A percentile compares a stretch with the other conserved stretches of the same genome.
phyloP scores from a whole-genome alignment of 2,113 vertebrate species.

The Rhabdomys dilectus region DNA sequence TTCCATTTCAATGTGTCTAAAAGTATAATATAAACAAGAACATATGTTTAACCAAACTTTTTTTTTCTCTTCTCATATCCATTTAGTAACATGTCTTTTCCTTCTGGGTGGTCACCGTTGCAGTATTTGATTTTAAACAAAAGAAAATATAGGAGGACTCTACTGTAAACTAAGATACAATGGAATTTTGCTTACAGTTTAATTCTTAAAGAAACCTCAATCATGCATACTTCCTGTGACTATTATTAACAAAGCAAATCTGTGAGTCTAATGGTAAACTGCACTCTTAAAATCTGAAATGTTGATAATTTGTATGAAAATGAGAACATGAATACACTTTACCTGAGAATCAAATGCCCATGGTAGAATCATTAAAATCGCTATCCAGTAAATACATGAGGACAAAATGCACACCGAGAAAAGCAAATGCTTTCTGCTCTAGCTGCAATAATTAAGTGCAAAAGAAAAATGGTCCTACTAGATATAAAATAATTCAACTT shows the following conservation, averaged over 20 bases:
- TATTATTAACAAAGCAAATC: slow-evolving; percentile 1
- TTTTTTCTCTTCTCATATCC: slow-evolving; percentile 57
- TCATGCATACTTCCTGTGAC: slow-evolving; percentile 14
- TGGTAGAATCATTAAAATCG: neutral
- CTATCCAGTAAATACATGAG: neutral
- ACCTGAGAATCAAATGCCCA: neutral
- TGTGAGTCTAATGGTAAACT: neutral
- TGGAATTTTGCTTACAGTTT: slow-evolving; percentile 79
- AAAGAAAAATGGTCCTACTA: neutral
- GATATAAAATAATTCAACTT: neutral
- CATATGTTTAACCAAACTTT: slow-evolving; percentile 81
- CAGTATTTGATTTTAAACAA: slow-evolving; percentile 74
- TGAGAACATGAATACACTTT: neutral
- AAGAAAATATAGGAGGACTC: slow-evolving; percentile 42
- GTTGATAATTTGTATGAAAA: neutral
- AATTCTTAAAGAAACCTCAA: slow-evolving; percentile 60
- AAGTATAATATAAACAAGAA: slow-evolving; percentile 84
- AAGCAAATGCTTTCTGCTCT: neutral
- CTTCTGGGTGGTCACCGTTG: slow-evolving; percentile 86
- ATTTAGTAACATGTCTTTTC: slow-evolving; percentile 72
- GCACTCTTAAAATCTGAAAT: neutral
- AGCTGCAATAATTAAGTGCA: neutral
- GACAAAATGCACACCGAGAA: neutral
- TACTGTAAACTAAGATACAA: slow-evolving; percentile 72
- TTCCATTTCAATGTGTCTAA: slow-evolving; percentile 79